Percentiles rank a stretch among this genome's conserved stretches.
Evolutionary conservation across 64 coral and sea anemone species (phyloP).

Genomic region (Platygyra sinensis): DNA sequence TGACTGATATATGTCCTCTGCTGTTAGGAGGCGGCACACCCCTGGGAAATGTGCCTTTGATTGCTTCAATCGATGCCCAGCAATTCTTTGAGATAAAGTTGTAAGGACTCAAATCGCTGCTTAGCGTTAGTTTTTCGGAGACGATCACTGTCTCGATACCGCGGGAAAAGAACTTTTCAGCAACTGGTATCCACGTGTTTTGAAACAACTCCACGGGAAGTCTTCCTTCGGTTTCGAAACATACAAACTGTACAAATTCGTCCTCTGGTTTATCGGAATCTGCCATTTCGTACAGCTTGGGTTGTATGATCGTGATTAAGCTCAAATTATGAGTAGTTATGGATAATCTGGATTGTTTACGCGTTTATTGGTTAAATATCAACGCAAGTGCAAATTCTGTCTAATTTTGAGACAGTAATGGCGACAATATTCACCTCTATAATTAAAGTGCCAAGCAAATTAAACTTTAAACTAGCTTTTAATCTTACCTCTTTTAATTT

Average conservation of each 20-base stretch:
- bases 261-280: not conserved
- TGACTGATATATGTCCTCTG: conserved; percentile 73
- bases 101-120: conserved; percentile 62
- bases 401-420: not conserved
- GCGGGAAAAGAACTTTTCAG: conserved; percentile 57
- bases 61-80: conserved; percentile 70
- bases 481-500: too few species aligned
- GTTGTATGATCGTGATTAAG: not conserved
- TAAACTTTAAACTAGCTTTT: not conserved
- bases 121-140: conserved; percentile 51
- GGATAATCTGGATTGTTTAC: not conserved
- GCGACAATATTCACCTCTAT: not conserved
- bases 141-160: conserved; percentile 79
- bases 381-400: not conserved
- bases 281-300: not conserved
- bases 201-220: conserved; percentile 84
- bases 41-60: conserved; percentile 55
- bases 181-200: conserved; percentile 77
- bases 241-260: conserved; percentile 78
- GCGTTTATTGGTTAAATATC: not conserved
- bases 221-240: conserved; percentile 57
- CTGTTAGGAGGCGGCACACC: conserved; percentile 70
- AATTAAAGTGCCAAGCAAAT: not conserved
- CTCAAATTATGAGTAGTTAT: not conserved
- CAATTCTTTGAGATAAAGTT: conserved; percentile 78